Percentiles rank a stretch among this genome's conserved stretches.
Conservation (phyloP, 2,888 invertebrate species). For the Tenthredo distinguenda region DNA sequence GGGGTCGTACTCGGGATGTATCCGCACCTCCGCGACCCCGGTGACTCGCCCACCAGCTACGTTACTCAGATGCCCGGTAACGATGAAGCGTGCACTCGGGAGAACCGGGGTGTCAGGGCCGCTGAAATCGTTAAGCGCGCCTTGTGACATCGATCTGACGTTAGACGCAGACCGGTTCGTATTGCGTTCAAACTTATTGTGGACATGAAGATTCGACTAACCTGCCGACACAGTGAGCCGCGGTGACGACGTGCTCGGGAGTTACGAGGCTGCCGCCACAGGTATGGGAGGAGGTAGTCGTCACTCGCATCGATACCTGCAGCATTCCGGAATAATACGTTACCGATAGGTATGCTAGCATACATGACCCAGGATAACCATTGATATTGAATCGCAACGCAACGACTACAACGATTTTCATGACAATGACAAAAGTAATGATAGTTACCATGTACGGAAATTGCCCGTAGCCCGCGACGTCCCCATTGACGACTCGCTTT, state of each 20-base stretch:
- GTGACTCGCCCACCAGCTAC: constrained; percentile 31
- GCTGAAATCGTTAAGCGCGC: background rate
- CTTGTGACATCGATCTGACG: background rate
- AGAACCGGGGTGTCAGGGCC: background rate
- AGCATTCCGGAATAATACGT: background rate
- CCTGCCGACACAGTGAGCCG: constrained; percentile 47
- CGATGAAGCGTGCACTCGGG: constrained; percentile 18
- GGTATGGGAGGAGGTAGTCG: constrained; percentile 13
- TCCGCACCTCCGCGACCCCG: constrained; percentile 39
- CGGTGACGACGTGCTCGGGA: constrained; percentile 39
- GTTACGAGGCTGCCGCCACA: constrained; percentile 36
- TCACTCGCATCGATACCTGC: constrained; percentile 20
- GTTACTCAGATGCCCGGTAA: constrained; percentile 44
- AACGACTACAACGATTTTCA: background rate
- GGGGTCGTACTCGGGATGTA: constrained; percentile 5
- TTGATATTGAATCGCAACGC: background rate
- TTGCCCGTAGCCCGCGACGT: background rate
- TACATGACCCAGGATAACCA: background rate
- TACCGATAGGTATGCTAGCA: background rate
- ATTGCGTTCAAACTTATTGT: no score
- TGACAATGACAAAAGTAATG: background rate
- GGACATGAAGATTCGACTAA: background rate
- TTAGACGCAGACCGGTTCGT: no score
- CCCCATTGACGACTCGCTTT: constrained; percentile 18
- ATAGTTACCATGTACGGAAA: constrained; percentile 18